A percentile compares a stretch with the other conserved stretches of the same genome.
These are phyloP conservation scores for Drosophila koepferae DNA, from an alignment of 2,888 invertebrate genomes.

Conservation along the genomic window DNA sequence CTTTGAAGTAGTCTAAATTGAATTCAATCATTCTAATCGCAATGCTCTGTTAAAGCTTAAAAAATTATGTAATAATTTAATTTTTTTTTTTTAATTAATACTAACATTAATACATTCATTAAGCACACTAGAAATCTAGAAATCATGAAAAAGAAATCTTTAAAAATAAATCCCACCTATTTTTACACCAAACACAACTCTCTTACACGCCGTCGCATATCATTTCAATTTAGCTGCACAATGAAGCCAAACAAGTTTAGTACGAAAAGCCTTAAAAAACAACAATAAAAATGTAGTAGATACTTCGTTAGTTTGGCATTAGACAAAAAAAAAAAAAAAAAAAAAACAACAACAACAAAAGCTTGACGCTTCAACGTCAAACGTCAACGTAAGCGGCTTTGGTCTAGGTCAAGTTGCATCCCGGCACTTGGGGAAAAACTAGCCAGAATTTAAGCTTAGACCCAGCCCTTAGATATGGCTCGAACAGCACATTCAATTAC, in stretches of 20 bases:
- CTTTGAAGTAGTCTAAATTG: too few relatives aligned
- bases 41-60: too few relatives aligned
- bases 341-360: conserved; percentile 35
- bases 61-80: too few relatives aligned
- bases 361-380: conserved; percentile 37
- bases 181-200: not conserved
- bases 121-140: too few relatives aligned
- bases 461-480: conserved; percentile 3
- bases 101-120: too few relatives aligned
- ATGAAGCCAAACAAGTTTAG: conserved; percentile 64
- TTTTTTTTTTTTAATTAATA: too few relatives aligned
- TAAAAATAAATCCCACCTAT: not conserved
- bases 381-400: conserved; percentile 77
- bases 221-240: conserved; percentile 12
- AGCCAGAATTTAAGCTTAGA: conserved; percentile 32
- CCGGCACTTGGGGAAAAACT: conserved; percentile 23
- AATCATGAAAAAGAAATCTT: not conserved
- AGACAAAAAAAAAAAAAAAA: conserved; percentile 13
- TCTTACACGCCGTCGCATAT: not conserved
- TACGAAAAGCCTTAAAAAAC: conserved; percentile 33
- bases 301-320: conserved; percentile 53
- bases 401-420: conserved; percentile 74
- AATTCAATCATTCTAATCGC: too few relatives aligned
- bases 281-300: conserved; percentile 35
- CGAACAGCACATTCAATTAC: conserved; percentile 43